phyloP scores from a whole-genome alignment of 2,113 vertebrate species.

The Mesembrinibis cayennensis region DNA sequence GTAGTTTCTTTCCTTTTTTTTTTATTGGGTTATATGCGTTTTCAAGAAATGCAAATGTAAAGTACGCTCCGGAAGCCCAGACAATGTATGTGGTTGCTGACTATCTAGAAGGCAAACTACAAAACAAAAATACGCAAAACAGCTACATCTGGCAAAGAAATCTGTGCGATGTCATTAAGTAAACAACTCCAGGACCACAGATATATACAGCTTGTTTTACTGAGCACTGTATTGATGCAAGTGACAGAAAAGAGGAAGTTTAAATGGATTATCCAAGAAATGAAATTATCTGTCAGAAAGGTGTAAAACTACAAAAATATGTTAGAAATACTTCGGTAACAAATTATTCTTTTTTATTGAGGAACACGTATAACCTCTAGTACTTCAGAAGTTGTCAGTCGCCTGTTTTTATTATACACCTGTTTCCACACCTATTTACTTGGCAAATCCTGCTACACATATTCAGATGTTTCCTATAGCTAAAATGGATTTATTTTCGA shows the following conservation, averaged over 20 bases:
- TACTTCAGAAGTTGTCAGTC: not conserved
- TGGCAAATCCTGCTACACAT: not conserved
- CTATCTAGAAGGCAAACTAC: not conserved
- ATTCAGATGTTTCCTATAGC: not conserved
- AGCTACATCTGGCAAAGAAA: not conserved
- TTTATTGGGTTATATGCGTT: not conserved
- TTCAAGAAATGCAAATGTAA: not conserved
- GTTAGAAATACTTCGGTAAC: not conserved
- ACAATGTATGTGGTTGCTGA: not conserved
- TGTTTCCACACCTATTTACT: not conserved
- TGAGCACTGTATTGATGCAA: not conserved
- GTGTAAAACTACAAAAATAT: not conserved
- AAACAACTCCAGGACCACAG: not conserved
- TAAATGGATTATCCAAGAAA: not conserved
- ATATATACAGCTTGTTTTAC: not conserved
- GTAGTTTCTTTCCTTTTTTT: not conserved
- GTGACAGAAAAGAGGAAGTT: not conserved
- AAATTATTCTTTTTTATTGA: not conserved
- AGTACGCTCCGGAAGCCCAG: not conserved
- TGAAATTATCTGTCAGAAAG: not conserved
- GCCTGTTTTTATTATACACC: not conserved
- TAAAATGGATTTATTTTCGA: not conserved
- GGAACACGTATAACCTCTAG: accelerated
- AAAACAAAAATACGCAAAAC: not conserved
- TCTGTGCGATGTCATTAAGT: not conserved